Conservation (phyloP, 2,797 vertebrate genomes). For the Chaunax sp. region DNA sequence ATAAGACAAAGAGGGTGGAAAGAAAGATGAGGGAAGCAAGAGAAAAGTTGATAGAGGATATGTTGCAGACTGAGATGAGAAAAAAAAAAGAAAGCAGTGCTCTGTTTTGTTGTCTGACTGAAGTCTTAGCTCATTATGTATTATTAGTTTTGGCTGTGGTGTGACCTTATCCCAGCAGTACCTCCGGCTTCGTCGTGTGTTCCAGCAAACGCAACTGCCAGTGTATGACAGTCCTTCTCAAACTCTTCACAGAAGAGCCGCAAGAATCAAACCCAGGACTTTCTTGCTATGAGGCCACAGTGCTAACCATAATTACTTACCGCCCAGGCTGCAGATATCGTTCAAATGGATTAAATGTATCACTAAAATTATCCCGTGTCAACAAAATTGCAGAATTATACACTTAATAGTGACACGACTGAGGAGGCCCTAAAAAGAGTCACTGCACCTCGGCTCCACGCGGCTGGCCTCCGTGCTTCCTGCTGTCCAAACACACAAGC, state of each 20-base stretch:
- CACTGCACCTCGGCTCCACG: not conserved
- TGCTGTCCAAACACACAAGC: not conserved
- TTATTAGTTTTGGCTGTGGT: constrained; percentile 52
- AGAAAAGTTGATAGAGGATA: constrained; percentile 28
- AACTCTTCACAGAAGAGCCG: constrained; percentile 11
- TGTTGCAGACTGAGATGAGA: constrained; percentile 13
- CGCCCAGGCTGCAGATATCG: no score
- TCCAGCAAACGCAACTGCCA: constrained; percentile 43
- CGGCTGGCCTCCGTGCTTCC: not conserved
- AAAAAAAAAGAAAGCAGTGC: not conserved
- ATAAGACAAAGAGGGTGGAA: constrained; percentile 13
- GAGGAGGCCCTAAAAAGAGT: not conserved
- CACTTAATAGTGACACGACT: not conserved
- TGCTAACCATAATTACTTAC: not conserved
- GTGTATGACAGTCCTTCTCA: constrained; percentile 1
- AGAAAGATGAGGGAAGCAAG: constrained; percentile 19
- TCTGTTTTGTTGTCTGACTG: constrained; percentile 36
- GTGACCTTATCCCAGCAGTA: constrained; percentile 39
- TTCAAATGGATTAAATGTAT: not conserved
- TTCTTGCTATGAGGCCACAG: not conserved
- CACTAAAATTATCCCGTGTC: not conserved
- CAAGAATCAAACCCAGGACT: constrained; percentile 13
- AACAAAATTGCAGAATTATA: not conserved
- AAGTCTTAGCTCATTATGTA: constrained; percentile 48
- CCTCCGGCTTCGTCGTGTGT: constrained; percentile 36